Conservation (phyloP, 2,888 invertebrate species). For the Nycteola revayana region DNA sequence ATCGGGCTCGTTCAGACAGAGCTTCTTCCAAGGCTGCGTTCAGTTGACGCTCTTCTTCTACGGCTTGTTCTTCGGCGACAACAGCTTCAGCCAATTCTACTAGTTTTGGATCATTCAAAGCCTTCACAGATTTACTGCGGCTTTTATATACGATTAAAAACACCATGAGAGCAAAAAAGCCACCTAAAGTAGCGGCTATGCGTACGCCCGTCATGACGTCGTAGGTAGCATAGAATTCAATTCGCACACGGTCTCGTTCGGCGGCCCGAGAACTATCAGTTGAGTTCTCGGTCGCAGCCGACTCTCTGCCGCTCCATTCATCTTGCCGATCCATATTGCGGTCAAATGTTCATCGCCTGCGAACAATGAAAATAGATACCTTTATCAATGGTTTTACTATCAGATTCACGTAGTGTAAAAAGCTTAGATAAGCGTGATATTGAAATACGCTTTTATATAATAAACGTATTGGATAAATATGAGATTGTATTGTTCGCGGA, state of each 20-base stretch:
- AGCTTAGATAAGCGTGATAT: slow-evolving; percentile 7
- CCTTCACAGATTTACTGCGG: slow-evolving; percentile 88
- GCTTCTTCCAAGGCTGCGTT: slow-evolving; percentile 88
- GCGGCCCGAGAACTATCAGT: slow-evolving; percentile 64
- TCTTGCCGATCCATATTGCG: slow-evolving; percentile 71
- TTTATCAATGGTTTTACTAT: slow-evolving; percentile 10
- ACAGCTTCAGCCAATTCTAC: slow-evolving; percentile 90
- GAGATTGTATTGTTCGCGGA: too few species aligned
- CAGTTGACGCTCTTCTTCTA: slow-evolving; percentile 88
- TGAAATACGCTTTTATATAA: too few species aligned
- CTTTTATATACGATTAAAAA: slow-evolving; percentile 95
- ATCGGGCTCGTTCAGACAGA: slow-evolving; percentile 70
- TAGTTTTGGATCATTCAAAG: slow-evolving; percentile 89
- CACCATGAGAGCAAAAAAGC: slow-evolving; percentile 95
- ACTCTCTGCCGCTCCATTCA: slow-evolving; percentile 64
- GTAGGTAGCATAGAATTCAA: slow-evolving; percentile 94
- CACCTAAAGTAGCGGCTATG: slow-evolving; percentile 94
- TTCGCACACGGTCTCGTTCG: slow-evolving; percentile 86
- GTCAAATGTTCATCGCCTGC: slow-evolving; percentile 77
- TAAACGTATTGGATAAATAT: too few species aligned
- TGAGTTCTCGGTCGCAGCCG: slow-evolving; percentile 59
- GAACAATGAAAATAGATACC: slow-evolving; percentile 40
- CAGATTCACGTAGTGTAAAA: slow-evolving; percentile 5
- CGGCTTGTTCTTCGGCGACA: slow-evolving; percentile 84
- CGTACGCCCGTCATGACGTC: slow-evolving; percentile 97